phyloP scores from a whole-genome alignment of 2,113 vertebrate species.

The Capreolus pygargus region DNA sequence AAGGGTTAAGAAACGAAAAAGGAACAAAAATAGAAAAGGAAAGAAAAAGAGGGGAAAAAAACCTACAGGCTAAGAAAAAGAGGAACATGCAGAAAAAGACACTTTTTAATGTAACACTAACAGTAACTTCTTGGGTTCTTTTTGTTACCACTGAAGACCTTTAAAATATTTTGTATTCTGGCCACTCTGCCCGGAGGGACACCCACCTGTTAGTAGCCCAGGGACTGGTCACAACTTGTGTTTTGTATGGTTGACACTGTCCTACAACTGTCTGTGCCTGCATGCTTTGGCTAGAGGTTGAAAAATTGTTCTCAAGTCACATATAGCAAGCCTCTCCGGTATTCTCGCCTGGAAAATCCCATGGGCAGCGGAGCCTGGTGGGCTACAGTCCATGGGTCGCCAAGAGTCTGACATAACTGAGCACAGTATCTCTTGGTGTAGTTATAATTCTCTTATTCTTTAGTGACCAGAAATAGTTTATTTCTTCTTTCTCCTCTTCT shows the following conservation, averaged over 20 bases:
- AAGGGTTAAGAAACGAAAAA: neutral
- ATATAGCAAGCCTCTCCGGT: fast-evolving
- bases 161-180: neutral
- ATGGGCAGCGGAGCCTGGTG: neutral
- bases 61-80: neutral
- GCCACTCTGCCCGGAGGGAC: neutral
- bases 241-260: neutral
- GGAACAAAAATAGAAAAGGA: neutral
- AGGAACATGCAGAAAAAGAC: neutral
- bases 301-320: neutral
- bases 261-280: neutral
- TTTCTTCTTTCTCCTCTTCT: neutral
- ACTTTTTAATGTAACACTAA: neutral
- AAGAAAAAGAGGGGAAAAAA: neutral
- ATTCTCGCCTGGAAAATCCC: neutral
- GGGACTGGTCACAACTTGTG: neutral
- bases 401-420: neutral
- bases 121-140: neutral
- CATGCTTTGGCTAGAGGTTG: neutral
- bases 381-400: neutral
- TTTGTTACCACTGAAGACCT: neutral
- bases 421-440: neutral
- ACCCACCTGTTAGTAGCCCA: neutral
- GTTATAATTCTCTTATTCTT: neutral
- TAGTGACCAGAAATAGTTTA: neutral